Evolutionary conservation across 2,888 invertebrate species (phyloP).

Genomic region (Melipona bicolor): DNA sequence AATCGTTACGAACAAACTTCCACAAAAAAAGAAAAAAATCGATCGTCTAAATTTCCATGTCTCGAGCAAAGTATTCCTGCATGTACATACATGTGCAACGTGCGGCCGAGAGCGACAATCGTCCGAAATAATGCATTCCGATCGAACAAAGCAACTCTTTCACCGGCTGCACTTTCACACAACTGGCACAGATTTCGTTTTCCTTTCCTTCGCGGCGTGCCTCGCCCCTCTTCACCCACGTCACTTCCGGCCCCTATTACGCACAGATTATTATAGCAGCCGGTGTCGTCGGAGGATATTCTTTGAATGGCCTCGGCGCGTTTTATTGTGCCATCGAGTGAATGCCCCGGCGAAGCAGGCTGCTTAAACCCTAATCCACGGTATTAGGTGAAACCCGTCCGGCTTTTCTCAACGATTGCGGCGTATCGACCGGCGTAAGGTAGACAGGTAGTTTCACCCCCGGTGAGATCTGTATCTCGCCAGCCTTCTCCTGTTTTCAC

Average conservation of each 20-base stretch:
- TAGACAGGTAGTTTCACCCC: slow-evolving; percentile 64
- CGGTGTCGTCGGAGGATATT: slow-evolving; percentile 55
- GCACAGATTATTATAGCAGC: slow-evolving; percentile 68
- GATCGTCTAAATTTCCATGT: neutral
- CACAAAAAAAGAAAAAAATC: no score
- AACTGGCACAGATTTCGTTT: slow-evolving; percentile 50
- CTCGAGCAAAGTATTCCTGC: neutral
- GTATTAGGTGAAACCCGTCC: slow-evolving; percentile 80
- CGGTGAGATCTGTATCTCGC: slow-evolving; percentile 72
- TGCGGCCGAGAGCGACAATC: no score
- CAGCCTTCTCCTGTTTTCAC: slow-evolving; percentile 48
- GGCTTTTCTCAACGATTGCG: slow-evolving; percentile 73
- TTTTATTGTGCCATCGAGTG: slow-evolving; percentile 70
- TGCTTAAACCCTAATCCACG: slow-evolving; percentile 79
- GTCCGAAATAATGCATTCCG: neutral
- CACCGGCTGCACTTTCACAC: slow-evolving; percentile 10
- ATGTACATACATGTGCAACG: no score
- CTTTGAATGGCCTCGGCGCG: slow-evolving; percentile 57
- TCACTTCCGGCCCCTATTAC: slow-evolving; percentile 69
- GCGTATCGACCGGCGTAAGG: slow-evolving; percentile 37
- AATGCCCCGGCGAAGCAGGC: slow-evolving; percentile 62
- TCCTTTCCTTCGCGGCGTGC: slow-evolving; percentile 35
- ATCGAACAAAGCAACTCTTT: slow-evolving; percentile 29
- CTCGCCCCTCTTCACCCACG: slow-evolving; percentile 43
- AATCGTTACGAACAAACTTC: no score